Conservation (phyloP, 2,888 invertebrate genomes). For the Phragmatobia fuliginosa region DNA sequence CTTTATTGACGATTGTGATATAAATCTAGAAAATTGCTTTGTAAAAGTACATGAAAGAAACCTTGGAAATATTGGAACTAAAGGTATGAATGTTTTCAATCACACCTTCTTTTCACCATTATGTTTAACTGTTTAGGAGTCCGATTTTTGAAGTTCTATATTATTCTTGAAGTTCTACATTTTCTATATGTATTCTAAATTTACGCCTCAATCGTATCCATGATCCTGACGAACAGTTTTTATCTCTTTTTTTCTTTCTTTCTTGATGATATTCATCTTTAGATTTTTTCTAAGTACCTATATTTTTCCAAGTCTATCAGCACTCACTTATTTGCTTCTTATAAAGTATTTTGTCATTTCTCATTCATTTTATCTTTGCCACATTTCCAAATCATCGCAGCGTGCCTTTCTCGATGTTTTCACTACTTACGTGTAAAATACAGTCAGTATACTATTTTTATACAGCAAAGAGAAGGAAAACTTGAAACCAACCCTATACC, state of each 20-base stretch:
- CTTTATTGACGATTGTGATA: constrained; percentile 17
- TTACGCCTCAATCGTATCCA: neutral
- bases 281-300: no score
- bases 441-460: neutral
- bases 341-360: no score
- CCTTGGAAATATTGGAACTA: neutral
- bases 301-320: no score
- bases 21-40: constrained; percentile 28
- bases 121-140: neutral
- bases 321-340: no score
- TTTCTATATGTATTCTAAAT: neutral
- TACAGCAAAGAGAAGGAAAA: no score
- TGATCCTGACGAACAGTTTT: neutral
- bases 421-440: neutral
- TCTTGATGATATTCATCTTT: neutral
- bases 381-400: neutral
- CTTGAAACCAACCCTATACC: no score
- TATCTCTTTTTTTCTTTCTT: neutral
- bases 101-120: neutral
- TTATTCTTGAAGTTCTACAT: no score
- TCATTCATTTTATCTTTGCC: no score
- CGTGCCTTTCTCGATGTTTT: neutral
- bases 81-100: neutral
- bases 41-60: neutral
- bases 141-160: no score